phyloP scores from a whole-genome alignment of 2,113 vertebrate species.

The Varanus salvator region DNA sequence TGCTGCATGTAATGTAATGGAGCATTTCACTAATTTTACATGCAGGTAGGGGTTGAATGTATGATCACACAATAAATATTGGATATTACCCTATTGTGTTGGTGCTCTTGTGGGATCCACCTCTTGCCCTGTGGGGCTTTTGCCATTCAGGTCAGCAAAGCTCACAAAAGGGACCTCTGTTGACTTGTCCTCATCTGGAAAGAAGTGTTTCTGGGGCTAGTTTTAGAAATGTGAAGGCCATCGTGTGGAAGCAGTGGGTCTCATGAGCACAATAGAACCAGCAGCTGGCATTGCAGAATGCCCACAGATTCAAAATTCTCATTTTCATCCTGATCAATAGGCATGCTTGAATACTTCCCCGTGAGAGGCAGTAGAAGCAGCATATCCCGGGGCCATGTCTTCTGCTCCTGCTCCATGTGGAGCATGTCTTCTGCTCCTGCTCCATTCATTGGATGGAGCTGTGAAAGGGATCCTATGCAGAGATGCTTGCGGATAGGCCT shows the following conservation, averaged over 20 bases:
- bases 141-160: too few species aligned
- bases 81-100: too few species aligned
- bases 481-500: not conserved
- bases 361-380: not conserved
- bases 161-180: too few species aligned
- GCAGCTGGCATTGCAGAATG: too few species aligned
- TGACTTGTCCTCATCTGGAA: too few species aligned
- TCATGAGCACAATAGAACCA: too few species aligned
- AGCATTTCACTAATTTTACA: not conserved
- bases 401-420: too few species aligned
- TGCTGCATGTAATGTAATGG: not conserved
- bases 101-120: too few species aligned
- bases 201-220: too few species aligned
- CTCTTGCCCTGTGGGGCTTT: too few species aligned
- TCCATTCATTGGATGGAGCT: not conserved
- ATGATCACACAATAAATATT: not conserved
- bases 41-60: not conserved
- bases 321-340: not conserved
- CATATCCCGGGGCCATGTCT: not conserved
- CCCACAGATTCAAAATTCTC: not conserved
- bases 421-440: not conserved
- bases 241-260: too few species aligned
- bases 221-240: too few species aligned
- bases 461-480: not conserved
- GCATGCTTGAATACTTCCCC: not conserved